Base-by-base conservation (phyloP, 1,140 invertebrate species). In the Ceratina japonica region DNA sequence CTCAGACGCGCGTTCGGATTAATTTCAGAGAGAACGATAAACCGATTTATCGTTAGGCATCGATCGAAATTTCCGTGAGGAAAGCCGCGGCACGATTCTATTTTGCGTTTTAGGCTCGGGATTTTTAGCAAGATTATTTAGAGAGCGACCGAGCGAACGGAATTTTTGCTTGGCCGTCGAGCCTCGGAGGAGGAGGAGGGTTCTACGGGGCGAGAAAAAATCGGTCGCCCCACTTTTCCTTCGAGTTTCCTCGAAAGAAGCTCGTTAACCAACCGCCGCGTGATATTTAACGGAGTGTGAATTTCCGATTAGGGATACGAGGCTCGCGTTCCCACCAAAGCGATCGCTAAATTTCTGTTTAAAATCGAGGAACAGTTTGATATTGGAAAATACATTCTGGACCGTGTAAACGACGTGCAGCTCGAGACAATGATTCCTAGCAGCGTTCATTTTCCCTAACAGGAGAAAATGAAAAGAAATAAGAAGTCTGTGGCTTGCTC, bases 291-390 rank as follows among this genome's bases (percentile, higher is more conserved):
- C 87, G 85, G 83, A 86, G 70, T 80, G 83, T 89, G 80, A 91
- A 90, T 87, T 64, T 79, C 80, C 85, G 89, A 91, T 91, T 89
- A 90, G 82, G 85, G 80, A 87, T 87, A 81, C 61, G 49, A 66
- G 59, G n/a, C 24, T 59, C 24, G n/a, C n/a, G n/a, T n/a, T n/a
- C n/a, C n/a, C n/a, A n/a, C n/a, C n/a, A n/a, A n/a, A n/a, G n/a
- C n/a, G n/a, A n/a, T n/a, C n/a, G 27, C 37, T 12, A n/a, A 16
- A 77, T 63, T 58, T 54, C 16, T n/a, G 8, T n/a, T 31, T 37
- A 54, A 68, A 82, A 31, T 79, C 52, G 44, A 44, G 58, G 27
- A 31, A 31, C 27, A 31, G 27, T 31, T 31, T 31, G 27, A 31
- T 31, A 31, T 31, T 4, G 27, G 27, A 31, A 31, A 31, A 31